A percentile compares a stretch with the other conserved stretches of the same genome.
phyloP scores from a whole-genome alignment of 2,888 invertebrate genomes.

The Scrobipalpa atriplicella region DNA sequence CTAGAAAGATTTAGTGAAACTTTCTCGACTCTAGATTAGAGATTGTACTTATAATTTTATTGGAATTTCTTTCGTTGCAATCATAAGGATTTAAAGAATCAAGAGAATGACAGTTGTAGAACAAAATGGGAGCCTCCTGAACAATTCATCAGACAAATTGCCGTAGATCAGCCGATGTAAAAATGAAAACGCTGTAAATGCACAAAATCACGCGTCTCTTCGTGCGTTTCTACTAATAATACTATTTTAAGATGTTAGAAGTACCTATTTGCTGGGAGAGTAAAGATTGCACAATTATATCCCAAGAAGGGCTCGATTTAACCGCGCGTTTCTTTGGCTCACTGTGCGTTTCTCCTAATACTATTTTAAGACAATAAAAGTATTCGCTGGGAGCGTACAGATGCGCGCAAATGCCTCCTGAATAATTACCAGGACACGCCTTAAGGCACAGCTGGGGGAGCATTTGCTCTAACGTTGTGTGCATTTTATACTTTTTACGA shows the following conservation, averaged over 20 bases:
- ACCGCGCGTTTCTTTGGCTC: neutral
- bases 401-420: constrained; percentile 69
- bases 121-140: too few relatives aligned
- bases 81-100: too few relatives aligned
- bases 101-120: too few relatives aligned
- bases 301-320: neutral
- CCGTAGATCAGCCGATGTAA: too few relatives aligned
- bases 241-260: neutral
- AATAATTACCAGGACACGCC: constrained; percentile 67
- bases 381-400: constrained; percentile 62
- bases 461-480: constrained; percentile 19
- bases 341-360: constrained; percentile 39
- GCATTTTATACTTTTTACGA: constrained; percentile 9
- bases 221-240: too few relatives aligned
- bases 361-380: constrained; percentile 53
- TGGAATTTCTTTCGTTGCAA: too few relatives aligned
- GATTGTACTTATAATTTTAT: too few relatives aligned
- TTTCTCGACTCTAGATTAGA: too few relatives aligned
- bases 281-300: neutral
- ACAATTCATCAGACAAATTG: too few relatives aligned
- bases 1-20: too few relatives aligned
- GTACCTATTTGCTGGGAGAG: neutral
- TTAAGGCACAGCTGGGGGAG: constrained; percentile 46
- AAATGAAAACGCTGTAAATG: too few relatives aligned
- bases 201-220: too few relatives aligned